Evolutionary conservation across 2,113 vertebrate species (phyloP), one percentile per base, ranked within the genome.

Genomic region (Albula goreensis): DNA sequence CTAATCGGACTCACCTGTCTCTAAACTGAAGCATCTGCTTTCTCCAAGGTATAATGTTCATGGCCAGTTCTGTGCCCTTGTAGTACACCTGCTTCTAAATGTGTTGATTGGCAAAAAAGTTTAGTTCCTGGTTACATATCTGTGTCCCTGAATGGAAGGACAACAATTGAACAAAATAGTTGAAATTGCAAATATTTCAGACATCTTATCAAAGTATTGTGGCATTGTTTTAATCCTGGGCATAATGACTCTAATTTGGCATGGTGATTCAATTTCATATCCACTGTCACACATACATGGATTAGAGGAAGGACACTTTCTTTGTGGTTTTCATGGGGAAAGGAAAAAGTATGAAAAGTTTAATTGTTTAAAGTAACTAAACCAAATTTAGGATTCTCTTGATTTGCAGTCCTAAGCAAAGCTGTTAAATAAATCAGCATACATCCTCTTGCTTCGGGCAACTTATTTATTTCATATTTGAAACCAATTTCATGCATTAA

Each of bases 401-500:
- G 15, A 79, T 17, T 50, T 48, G 12, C 50, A 50, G 15, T 41
- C 12, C 17, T 49, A 48, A 78, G 41, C 31, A 49, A 56, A 60
- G 57, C 57, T 12, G 31, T 79, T 79, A 31, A 74, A 74, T 74
- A 31, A 74, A 25, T 74, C 12, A 15, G 50, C 48, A 79, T 50
- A 50, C 78, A 31, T 79, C 41, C 3, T 50, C 25, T 79, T 9
- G 78, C 78, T 50, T 79, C 7, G 17, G 78, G 78, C 48, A 50
- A 17, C 12, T 79, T 50, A 50, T 79, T 50, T 79, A 79, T 79
- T 50, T 50, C 11, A 50, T 49, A 79, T 79, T 79, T 79, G 15
- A 79, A 79, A 79, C 78, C 78, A 79, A 79, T 79, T 79, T 79
- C 78, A 79, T 15, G 78, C 78, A 79, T 49, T 50, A 49, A 79